Evolutionary conservation across 2,888 invertebrate genomes (phyloP).

Genomic region (Tolmerus cingulatus): DNA sequence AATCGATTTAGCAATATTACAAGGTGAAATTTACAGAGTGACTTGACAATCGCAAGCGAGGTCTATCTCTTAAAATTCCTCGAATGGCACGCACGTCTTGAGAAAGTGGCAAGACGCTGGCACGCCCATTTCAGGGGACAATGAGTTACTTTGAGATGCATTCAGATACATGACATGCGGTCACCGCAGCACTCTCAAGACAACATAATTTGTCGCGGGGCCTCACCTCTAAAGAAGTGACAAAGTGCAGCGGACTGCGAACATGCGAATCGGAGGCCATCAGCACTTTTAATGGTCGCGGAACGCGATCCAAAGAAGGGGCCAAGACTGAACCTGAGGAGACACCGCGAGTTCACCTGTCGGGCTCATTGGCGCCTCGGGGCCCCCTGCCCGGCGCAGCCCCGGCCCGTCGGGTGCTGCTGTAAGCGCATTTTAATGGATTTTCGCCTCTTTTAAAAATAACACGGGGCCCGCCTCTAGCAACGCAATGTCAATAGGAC

Average conservation of each 20-base stretch:
- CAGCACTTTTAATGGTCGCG: not conserved
- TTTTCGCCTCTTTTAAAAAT: constrained; percentile 12
- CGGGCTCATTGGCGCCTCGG: constrained; percentile 17
- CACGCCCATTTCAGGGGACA: not conserved
- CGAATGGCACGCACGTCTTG: not conserved
- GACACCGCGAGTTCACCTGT: constrained; percentile 5
- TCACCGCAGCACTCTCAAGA: not conserved
- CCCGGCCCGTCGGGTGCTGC: not conserved
- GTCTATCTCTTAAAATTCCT: not conserved
- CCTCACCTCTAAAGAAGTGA: not conserved
- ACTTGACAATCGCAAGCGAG: not conserved
- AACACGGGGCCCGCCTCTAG: not conserved
- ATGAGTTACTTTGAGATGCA: not conserved
- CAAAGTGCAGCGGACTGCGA: not conserved
- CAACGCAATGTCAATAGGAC: not conserved
- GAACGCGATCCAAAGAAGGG: not conserved
- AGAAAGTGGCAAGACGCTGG: not conserved
- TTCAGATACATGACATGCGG: not conserved
- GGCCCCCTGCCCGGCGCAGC: not conserved
- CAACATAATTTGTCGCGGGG: not conserved
- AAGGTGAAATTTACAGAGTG: not conserved
- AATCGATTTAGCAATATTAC: not conserved
- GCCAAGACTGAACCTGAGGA: not conserved
- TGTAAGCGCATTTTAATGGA: not conserved
- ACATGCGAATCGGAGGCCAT: not conserved